phyloP scores from a whole-genome alignment of 2,888 invertebrate species.

The Caenorhabditis sulstoni region DNA sequence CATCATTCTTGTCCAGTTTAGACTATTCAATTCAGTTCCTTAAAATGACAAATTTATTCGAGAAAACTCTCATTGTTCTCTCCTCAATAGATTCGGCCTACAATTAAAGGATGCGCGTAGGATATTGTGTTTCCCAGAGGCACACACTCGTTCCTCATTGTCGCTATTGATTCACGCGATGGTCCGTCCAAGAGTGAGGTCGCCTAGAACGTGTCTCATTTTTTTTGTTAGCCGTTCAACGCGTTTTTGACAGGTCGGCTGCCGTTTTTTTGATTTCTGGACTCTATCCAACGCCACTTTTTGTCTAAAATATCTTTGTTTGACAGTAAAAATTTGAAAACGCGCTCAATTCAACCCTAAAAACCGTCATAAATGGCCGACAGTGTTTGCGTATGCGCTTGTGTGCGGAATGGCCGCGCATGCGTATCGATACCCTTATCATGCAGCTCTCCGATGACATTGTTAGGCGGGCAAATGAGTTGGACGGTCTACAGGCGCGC shows the following conservation, averaged over 20 bases:
- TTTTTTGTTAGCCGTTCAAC: constrained; percentile 18
- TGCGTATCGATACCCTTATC: constrained; percentile 51
- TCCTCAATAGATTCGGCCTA: too few relatives aligned
- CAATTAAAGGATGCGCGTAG: too few relatives aligned
- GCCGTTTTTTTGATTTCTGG: constrained; percentile 6
- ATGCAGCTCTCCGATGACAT: constrained; percentile 34
- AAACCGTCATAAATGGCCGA: constrained; percentile 43
- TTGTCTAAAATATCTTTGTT: constrained; percentile 13
- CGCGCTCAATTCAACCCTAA: constrained; percentile 5
- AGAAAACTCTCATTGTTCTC: not conserved
- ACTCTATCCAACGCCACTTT: constrained; percentile 2
- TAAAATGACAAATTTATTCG: constrained; percentile 3
- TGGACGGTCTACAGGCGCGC: constrained; percentile 44
- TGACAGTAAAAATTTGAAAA: constrained; percentile 16
- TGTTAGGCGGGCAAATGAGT: constrained; percentile 44
- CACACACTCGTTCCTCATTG: too few relatives aligned
- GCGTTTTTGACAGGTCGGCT: constrained; percentile 41
- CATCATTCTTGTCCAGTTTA: not conserved
- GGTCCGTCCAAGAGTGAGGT: constrained; percentile 1
- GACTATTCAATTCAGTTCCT: not conserved
- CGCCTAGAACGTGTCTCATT: not conserved
- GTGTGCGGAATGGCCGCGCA: constrained; percentile 21
- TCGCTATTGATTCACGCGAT: constrained; percentile 23
- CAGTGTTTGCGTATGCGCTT: constrained; percentile 47
- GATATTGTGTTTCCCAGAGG: too few relatives aligned